phyloP scores from a whole-genome alignment of 2,888 invertebrate species.

The Pristionchus exspectatus region DNA sequence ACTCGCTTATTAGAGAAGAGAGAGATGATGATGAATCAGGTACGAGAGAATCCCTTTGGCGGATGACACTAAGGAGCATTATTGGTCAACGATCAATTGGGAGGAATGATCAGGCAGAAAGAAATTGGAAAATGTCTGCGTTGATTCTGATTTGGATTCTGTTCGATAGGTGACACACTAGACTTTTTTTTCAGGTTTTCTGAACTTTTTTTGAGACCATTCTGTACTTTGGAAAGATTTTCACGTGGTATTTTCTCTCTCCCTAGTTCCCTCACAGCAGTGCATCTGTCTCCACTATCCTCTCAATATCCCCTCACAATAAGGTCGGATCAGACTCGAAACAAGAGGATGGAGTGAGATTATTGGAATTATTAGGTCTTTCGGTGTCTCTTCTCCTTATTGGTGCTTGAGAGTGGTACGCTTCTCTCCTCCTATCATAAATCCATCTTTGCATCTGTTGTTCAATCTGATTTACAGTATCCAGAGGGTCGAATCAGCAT shows the following conservation, averaged over 20 bases:
- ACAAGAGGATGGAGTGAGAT: conserved; percentile 33
- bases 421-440: not conserved
- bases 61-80: not conserved
- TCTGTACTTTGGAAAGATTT: not conserved
- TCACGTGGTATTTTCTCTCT: not conserved
- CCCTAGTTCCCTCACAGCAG: not conserved
- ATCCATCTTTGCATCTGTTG: conserved; percentile 21
- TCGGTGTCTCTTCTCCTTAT: conserved; percentile 23
- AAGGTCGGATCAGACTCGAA: conserved; percentile 4
- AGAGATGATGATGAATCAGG: conserved; percentile 45
- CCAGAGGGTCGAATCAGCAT: not conserved
- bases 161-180: too few relatives aligned
- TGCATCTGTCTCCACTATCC: not conserved
- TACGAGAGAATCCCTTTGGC: not conserved
- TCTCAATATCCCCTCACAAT: conserved; percentile 24
- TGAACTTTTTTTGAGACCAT: too few relatives aligned
- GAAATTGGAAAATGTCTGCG: too few relatives aligned
- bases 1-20: conserved; percentile 4
- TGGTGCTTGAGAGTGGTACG: conserved; percentile 5
- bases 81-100: too few relatives aligned
- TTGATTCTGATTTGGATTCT: too few relatives aligned
- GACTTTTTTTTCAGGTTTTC: too few relatives aligned
- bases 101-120: too few relatives aligned
- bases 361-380: conserved; percentile 44
- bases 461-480: conserved; percentile 11